These are phyloP conservation scores for Cossypha caffra DNA, from an alignment of 2,797 vertebrate genomes.

Conservation along the genomic window DNA sequence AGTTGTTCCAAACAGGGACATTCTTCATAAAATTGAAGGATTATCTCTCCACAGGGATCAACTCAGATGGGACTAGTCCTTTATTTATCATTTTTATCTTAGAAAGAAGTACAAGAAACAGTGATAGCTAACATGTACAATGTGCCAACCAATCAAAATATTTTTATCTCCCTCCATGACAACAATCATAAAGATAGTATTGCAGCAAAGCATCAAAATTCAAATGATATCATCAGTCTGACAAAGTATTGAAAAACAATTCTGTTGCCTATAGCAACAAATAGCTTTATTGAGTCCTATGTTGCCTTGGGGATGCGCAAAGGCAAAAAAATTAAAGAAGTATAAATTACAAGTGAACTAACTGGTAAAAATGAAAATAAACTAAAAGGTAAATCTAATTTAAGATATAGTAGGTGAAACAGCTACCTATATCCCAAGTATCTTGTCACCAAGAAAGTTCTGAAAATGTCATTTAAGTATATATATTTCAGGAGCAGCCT, in stretches of 20 bases:
- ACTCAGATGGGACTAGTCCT: background rate
- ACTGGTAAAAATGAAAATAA: background rate
- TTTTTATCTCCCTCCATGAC: slow-evolving; percentile 22
- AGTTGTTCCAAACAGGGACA: background rate
- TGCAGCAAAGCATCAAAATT: slow-evolving; percentile 36
- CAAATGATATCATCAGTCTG: background rate
- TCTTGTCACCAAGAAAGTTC: background rate
- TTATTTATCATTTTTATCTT: background rate
- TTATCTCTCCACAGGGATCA: background rate
- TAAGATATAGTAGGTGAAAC: background rate
- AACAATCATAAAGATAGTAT: background rate
- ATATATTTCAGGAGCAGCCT: background rate
- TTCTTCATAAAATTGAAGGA: background rate
- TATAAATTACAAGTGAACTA: slow-evolving; percentile 3
- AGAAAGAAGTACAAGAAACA: background rate
- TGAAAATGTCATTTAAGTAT: background rate
- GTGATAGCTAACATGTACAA: background rate
- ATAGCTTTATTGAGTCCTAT: background rate
- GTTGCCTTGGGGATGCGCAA: background rate
- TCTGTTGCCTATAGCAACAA: slow-evolving; percentile 33
- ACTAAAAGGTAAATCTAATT: background rate
- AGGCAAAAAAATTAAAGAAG: background rate
- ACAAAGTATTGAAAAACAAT: slow-evolving; percentile 18
- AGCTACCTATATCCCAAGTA: background rate
- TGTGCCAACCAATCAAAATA: slow-evolving; percentile 42